These are phyloP conservation scores for Nipponia nippon DNA, from an alignment of 2,113 vertebrate species.

Conservation along the genomic window DNA sequence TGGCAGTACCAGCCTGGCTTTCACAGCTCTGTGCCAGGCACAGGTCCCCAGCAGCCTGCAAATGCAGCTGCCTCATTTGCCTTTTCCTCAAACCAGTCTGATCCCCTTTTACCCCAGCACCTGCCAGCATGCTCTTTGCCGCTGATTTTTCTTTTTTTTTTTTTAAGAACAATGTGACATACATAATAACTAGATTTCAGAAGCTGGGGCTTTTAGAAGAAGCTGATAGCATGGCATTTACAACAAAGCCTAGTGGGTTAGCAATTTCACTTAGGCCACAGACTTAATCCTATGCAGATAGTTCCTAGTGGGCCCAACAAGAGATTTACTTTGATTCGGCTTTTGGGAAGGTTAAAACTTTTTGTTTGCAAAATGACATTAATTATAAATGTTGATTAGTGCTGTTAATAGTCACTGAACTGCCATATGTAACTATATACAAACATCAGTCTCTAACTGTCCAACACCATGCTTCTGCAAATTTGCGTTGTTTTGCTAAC, in stretches of 20 bases:
- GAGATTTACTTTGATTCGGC: neutral
- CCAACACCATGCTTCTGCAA: neutral
- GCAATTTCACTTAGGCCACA: neutral
- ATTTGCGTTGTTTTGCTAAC: slow-evolving; percentile 1
- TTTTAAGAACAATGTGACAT: neutral
- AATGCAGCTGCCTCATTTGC: neutral
- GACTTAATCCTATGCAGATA: neutral
- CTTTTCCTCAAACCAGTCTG: neutral
- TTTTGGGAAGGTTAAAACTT: neutral
- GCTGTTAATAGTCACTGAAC: neutral
- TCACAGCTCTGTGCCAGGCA: neutral
- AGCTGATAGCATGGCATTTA: neutral
- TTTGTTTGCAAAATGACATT: neutral
- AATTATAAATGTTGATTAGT: neutral
- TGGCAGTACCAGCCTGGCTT: neutral
- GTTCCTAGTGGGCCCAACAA: neutral
- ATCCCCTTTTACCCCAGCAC: neutral
- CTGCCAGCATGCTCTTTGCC: neutral
- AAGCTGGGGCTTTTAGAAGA: neutral
- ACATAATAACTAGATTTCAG: neutral
- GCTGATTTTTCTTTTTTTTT: neutral
- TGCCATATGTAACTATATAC: neutral
- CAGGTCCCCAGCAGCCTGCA: neutral
- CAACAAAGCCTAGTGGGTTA: neutral
- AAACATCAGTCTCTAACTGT: neutral